Evolutionary conservation across 2,113 vertebrate genomes (phyloP).

Genomic region (Otocyon megalotis): DNA sequence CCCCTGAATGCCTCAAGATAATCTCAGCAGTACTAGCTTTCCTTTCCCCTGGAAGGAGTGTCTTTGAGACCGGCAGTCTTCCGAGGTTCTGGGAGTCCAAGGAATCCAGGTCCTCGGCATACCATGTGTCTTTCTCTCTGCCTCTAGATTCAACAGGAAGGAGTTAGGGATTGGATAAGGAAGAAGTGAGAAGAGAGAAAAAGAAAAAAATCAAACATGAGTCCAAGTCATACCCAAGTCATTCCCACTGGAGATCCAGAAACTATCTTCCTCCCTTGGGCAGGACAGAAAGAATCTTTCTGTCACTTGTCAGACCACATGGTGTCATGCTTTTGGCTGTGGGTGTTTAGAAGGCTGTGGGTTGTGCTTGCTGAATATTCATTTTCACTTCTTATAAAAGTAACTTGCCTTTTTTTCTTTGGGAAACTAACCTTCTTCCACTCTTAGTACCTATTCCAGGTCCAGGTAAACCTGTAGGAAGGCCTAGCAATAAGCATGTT

Average conservation of each 20-base stretch:
- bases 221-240: not conserved
- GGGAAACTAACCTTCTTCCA: not conserved
- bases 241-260: not conserved
- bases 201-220: not conserved
- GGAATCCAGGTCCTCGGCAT: not conserved
- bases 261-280: not conserved
- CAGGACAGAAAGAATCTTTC: not conserved
- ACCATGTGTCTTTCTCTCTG: not conserved
- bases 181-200: slow-evolving; percentile 13
- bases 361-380: not conserved
- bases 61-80: not conserved
- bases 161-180: not conserved
- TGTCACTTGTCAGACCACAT: not conserved
- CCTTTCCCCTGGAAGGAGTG: not conserved
- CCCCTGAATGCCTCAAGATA: not conserved
- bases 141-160: not conserved
- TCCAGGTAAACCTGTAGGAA: too few species aligned
- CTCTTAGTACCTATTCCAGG: not conserved
- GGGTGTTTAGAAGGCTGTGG: not conserved
- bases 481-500: not conserved
- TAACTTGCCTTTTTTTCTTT: not conserved
- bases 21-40: not conserved
- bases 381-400: slow-evolving; percentile 1
- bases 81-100: not conserved
- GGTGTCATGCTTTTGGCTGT: not conserved